Evolutionary conservation across 2,888 invertebrate species (phyloP).

Genomic region (Incurvaria masculella): DNA sequence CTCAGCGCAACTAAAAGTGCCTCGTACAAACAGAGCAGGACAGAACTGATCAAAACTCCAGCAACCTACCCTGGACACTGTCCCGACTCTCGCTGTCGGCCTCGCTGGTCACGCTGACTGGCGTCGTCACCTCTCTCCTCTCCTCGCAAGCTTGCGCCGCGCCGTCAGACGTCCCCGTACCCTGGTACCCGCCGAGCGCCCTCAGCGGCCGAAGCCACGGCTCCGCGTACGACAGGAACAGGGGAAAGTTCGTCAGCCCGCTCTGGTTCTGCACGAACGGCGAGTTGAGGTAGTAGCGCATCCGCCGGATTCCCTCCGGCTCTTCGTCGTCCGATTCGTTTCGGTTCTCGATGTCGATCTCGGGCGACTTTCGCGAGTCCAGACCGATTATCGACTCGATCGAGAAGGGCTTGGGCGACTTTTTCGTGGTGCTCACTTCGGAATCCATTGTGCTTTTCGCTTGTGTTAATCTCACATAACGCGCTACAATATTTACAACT

Average conservation of each 20-base stretch:
- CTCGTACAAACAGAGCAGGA: too few relatives aligned
- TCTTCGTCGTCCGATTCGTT: slow-evolving; percentile 48
- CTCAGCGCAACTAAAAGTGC: too few relatives aligned
- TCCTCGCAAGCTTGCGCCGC: slow-evolving; percentile 18
- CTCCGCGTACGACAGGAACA: slow-evolving; percentile 44
- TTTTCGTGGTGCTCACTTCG: slow-evolving; percentile 37
- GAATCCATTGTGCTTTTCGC: slow-evolving; percentile 32
- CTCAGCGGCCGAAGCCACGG: slow-evolving; percentile 43
- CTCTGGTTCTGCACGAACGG: slow-evolving; percentile 45
- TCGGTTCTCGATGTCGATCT: slow-evolving; percentile 45
- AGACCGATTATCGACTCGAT: slow-evolving; percentile 60
- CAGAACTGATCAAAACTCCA: too few relatives aligned
- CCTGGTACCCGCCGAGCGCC: slow-evolving; percentile 24
- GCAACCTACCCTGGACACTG: slow-evolving; percentile 40
- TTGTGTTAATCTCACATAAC: too few relatives aligned
- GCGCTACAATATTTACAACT: too few relatives aligned
- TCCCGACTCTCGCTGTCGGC: slow-evolving; percentile 44
- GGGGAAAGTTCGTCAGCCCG: slow-evolving; percentile 33
- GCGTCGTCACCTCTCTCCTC: slow-evolving; percentile 37
- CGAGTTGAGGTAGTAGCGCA: slow-evolving; percentile 47
- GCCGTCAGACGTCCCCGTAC: not conserved
- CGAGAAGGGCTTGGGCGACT: slow-evolving; percentile 58
- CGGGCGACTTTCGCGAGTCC: slow-evolving; percentile 42
- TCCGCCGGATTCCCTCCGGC: slow-evolving; percentile 33
- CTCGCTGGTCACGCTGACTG: slow-evolving; percentile 47